phyloP scores from a whole-genome alignment of 2,113 vertebrate genomes.

The Stomatorhinus ivindoensis region DNA sequence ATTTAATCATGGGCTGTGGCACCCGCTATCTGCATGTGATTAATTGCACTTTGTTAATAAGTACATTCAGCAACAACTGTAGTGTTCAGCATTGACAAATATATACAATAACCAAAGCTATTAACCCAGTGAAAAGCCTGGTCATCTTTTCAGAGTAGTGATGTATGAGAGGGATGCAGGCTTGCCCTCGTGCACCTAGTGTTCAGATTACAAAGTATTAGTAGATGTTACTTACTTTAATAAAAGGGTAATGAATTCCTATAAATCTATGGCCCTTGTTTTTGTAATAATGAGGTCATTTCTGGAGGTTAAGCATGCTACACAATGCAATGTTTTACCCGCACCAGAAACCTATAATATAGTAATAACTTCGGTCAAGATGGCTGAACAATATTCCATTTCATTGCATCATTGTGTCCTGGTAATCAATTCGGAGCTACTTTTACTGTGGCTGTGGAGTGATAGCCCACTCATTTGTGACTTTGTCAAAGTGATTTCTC shows the following conservation, averaged over 20 bases:
- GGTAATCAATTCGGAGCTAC: neutral
- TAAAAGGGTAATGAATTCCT: constrained; percentile 58
- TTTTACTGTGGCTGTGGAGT: neutral
- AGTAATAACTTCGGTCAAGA: neutral
- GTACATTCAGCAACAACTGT: constrained; percentile 34
- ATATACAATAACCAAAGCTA: constrained; percentile 41
- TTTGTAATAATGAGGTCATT: constrained; percentile 5
- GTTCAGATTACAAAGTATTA: constrained; percentile 63
- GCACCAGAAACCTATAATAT: neutral
- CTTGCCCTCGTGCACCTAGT: constrained; percentile 52
- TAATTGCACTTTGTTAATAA: constrained; percentile 57
- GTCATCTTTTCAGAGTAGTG: constrained; percentile 35
- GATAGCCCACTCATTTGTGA: neutral
- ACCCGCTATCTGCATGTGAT: constrained; percentile 43
- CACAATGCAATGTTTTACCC: neutral
- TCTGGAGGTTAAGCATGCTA: neutral
- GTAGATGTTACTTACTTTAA: constrained; percentile 62
- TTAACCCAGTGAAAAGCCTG: constrained; percentile 21
- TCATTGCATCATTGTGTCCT: neutral
- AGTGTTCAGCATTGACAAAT: constrained; percentile 45
- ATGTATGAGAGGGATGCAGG: constrained; percentile 56
- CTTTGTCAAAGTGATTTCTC: neutral
- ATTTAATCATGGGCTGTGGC: constrained; percentile 44
- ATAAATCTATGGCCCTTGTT: constrained; percentile 47
- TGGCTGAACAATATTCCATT: neutral